Evolutionary conservation across 2,888 invertebrate genomes (phyloP).

Genomic region (Gibbula magus): DNA sequence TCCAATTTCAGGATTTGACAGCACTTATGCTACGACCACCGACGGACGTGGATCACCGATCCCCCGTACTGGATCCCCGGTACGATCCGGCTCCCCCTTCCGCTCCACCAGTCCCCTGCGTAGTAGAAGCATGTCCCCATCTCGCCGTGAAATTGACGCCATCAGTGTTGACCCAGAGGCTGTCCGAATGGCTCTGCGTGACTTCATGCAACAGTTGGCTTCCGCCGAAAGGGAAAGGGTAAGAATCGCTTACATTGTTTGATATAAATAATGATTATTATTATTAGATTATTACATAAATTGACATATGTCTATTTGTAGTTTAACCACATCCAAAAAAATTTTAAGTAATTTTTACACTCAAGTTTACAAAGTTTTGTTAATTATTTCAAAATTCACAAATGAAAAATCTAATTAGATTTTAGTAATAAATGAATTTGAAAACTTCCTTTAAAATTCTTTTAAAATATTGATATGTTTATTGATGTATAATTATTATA

Average conservation of each 20-base stretch:
- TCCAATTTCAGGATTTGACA: slow-evolving; percentile 70
- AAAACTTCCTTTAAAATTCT: too few species aligned
- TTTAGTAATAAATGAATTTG: too few species aligned
- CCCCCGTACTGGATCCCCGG: slow-evolving; percentile 72
- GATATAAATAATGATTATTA: too few species aligned
- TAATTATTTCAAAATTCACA: too few species aligned
- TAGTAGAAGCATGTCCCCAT: slow-evolving; percentile 30
- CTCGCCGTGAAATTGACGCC: slow-evolving; percentile 70
- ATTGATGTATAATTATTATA: too few species aligned
- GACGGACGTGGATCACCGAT: slow-evolving; percentile 74
- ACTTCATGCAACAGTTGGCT: slow-evolving; percentile 93
- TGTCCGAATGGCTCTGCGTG: slow-evolving; percentile 91
- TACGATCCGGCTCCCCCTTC: slow-evolving; percentile 63
- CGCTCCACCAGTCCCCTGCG: slow-evolving; percentile 53
- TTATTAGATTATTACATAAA: too few species aligned
- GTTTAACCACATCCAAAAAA: too few species aligned
- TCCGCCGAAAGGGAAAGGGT: slow-evolving; percentile 93
- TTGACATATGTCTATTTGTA: too few species aligned
- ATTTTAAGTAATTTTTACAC: too few species aligned
- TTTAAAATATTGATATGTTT: too few species aligned
- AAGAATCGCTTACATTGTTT: slow-evolving; percentile 64
- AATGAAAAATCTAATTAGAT: too few species aligned
- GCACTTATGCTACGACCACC: slow-evolving; percentile 74
- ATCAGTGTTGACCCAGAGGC: slow-evolving; percentile 93
- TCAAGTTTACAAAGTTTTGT: too few species aligned